Evolutionary conservation across 2,888 invertebrate genomes (phyloP), one percentile per base, ranked within the genome.

Genomic region (Phaedon cochleariae): DNA sequence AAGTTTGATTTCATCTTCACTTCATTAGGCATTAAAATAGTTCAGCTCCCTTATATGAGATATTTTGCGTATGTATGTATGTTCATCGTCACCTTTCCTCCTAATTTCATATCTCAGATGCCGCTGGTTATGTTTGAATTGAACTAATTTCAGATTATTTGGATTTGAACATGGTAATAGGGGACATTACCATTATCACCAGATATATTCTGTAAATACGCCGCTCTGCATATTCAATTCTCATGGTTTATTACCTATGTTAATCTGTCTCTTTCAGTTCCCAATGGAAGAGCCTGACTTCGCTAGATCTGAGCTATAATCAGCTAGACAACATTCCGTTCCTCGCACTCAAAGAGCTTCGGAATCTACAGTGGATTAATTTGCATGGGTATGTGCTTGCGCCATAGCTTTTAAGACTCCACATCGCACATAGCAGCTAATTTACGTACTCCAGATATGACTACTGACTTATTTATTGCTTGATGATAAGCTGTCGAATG

Each of bases 271-370:
- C 80, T 89, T 88, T 68, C 88, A 95, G 95, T 81, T 92, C 93
- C 69, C 90, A 94, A 87, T 89, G 91, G 72, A 90, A 90, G 79
- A 92, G 91, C 76, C 87, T 95, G 72, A 90, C 92, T 81, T 94
- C 94, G 58, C 84, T 95, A 84, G 95, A 95, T 85, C 87, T 93
- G 77, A 90, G 92, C 80, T 92, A 91, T 86, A 93, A 93, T 85
- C 89, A 90, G 83, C 87, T 93, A 81, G 91, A 92, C 81, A 89
- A 89, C 82, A 86, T 93, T 80, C 93, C 93, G 73, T 89, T 91
- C 79, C 86, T 87, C 80, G 90, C 92, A 74, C 87, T 93, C 79
- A 89, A 87, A 81, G 88, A 89, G 77, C 86, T 93, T 75, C 88
- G 88, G 83, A 90, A 89, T 83, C 86, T 93, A 78, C 92, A 92